Percentiles rank a stretch among this genome's conserved stretches.
Conservation (phyloP, 2,888 invertebrate species). For the Drosophila villosipedis region DNA sequence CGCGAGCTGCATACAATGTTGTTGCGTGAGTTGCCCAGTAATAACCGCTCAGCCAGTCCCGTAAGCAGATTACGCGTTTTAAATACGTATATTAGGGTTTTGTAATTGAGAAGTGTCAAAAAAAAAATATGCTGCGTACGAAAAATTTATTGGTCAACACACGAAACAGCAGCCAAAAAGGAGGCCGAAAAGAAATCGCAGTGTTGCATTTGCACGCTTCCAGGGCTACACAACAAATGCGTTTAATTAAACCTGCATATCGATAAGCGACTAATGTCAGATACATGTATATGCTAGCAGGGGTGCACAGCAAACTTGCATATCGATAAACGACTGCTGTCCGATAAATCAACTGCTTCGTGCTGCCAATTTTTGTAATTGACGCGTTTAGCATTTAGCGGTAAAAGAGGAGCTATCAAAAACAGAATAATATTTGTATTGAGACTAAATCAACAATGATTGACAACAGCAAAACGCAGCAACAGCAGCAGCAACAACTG, state of each 20-base stretch:
- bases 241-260: not conserved
- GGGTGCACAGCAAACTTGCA: slow-evolving; percentile 21
- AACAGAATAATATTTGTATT: not conserved
- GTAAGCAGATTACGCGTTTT: slow-evolving; percentile 30
- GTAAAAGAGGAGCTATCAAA: slow-evolving; percentile 23
- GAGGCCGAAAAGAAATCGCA: slow-evolving; percentile 63
- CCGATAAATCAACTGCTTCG: slow-evolving; percentile 10
- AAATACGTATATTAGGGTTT: slow-evolving; percentile 56
- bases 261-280: not conserved
- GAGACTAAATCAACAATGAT: slow-evolving; percentile 19
- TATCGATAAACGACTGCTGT: not conserved
- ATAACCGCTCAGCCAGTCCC: slow-evolving; percentile 38
- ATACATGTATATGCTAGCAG: not conserved
- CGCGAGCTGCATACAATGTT: slow-evolving; percentile 28
- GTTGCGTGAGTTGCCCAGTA: slow-evolving; percentile 30
- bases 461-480: slow-evolving; percentile 17
- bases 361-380: slow-evolving; percentile 18
- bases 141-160: slow-evolving; percentile 76
- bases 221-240: slow-evolving; percentile 28
- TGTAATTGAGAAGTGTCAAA: slow-evolving; percentile 61
- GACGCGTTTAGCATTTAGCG: slow-evolving; percentile 20
- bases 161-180: slow-evolving; percentile 73
- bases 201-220: slow-evolving; percentile 43
- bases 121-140: slow-evolving; percentile 65
- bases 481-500: slow-evolving; percentile 39